phyloP scores from a whole-genome alignment of 2,888 invertebrate genomes.

The Cloeon dipterum region DNA sequence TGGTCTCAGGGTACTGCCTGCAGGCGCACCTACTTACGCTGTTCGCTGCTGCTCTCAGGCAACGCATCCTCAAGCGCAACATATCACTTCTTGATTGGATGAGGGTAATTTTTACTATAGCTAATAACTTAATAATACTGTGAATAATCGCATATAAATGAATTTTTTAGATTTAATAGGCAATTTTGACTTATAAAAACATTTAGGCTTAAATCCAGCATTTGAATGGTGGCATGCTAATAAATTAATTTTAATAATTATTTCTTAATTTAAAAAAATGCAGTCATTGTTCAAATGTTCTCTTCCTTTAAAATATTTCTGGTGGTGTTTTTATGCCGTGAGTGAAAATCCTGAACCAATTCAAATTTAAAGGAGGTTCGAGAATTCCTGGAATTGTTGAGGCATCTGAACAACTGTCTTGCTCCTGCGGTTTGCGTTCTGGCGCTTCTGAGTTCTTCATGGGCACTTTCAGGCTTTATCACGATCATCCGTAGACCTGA shows the following conservation, averaged over 20 bases:
- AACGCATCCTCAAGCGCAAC: constrained; percentile 45
- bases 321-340: constrained; percentile 1
- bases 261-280: too few relatives aligned
- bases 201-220: too few relatives aligned
- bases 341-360: constrained; percentile 2
- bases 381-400: constrained; percentile 52
- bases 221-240: too few relatives aligned
- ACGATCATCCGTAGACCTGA: too few relatives aligned
- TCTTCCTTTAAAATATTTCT: too few relatives aligned
- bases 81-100: constrained; percentile 55
- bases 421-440: constrained; percentile 55
- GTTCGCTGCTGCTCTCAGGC: constrained; percentile 45
- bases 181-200: too few relatives aligned
- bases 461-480: constrained; percentile 37
- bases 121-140: too few relatives aligned
- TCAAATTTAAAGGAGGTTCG: constrained; percentile 37
- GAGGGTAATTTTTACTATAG: too few relatives aligned
- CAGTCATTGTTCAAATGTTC: too few relatives aligned
- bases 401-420: constrained; percentile 51
- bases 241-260: too few relatives aligned
- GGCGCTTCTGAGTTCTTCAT: constrained; percentile 48
- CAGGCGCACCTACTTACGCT: constrained; percentile 56
- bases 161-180: constrained; percentile 3
- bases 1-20: constrained; percentile 59
- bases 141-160: constrained; percentile 1